Evolutionary conservation across 2,113 vertebrate species (phyloP).

Genomic region (Xyrauchen texanus): DNA sequence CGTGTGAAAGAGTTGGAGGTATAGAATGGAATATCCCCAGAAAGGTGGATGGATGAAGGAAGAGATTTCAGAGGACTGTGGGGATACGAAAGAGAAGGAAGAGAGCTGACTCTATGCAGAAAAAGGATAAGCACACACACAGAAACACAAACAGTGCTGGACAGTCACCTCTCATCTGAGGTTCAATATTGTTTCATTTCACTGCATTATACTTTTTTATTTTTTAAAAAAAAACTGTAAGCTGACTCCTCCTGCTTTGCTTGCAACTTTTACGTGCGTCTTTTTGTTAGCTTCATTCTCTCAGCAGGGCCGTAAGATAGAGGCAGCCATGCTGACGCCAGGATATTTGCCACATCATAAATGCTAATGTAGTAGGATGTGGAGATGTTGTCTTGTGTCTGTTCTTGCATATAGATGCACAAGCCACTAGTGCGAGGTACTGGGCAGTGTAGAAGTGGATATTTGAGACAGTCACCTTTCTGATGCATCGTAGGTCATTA

Average conservation of each 20-base stretch:
- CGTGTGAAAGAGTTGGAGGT: conserved; percentile 52
- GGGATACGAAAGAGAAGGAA: conserved; percentile 25
- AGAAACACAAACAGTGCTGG: conserved; percentile 26
- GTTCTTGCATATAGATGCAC: neutral
- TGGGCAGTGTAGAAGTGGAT: neutral
- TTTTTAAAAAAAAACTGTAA: conserved; percentile 61
- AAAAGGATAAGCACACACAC: conserved; percentile 29
- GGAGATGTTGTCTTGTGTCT: neutral
- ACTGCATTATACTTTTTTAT: conserved; percentile 51
- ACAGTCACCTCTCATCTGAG: conserved; percentile 30
- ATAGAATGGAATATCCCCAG: conserved; percentile 13
- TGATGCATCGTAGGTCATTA: conserved; percentile 4
- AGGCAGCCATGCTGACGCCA: conserved; percentile 65
- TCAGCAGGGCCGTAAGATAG: conserved; percentile 58
- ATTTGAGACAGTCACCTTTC: conserved; percentile 22
- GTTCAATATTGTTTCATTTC: conserved; percentile 51
- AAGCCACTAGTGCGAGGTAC: neutral
- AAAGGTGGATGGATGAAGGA: conserved; percentile 39
- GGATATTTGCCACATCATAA: conserved; percentile 61
- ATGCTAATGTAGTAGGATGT: conserved; percentile 56
- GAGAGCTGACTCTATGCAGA: conserved; percentile 46
- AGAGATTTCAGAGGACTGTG: conserved; percentile 20
- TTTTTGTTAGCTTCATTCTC: conserved; percentile 58
- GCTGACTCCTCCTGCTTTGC: conserved; percentile 69
- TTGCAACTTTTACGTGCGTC: conserved; percentile 61